These are phyloP conservation scores for Pardalotus punctatus DNA, from an alignment of 2,113 vertebrate genomes.

Conservation along the genomic window DNA sequence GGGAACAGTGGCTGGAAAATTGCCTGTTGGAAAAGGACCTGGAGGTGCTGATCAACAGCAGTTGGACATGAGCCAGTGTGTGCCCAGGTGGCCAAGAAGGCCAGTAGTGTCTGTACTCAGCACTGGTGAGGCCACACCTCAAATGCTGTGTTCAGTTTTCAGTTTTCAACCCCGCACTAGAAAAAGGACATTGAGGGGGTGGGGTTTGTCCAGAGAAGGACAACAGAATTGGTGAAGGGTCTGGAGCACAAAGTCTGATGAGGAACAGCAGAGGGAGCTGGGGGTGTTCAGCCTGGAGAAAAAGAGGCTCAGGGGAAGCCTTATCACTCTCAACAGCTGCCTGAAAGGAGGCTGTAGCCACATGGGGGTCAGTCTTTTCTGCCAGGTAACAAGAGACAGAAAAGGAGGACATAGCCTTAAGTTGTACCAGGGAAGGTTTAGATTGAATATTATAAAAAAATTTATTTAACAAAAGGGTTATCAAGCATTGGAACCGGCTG, in stretches of 20 bases:
- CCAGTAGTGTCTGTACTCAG: accelerated
- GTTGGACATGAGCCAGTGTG: neutral
- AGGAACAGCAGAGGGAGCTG: neutral
- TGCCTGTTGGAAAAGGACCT: neutral
- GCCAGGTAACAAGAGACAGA: no score
- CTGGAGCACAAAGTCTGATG: neutral
- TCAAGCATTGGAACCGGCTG: neutral
- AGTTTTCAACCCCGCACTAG: neutral
- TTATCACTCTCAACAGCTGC: neutral
- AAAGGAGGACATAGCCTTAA: no score
- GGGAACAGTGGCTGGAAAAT: neutral
- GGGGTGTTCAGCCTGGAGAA: neutral
- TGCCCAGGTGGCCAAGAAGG: neutral
- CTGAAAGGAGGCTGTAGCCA: neutral
- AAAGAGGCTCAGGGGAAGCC: neutral
- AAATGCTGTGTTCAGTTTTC: neutral
- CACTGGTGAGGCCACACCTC: neutral
- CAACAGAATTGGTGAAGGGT: accelerated
- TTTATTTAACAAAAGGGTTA: neutral
- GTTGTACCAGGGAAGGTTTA: neutral
- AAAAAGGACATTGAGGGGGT: neutral
- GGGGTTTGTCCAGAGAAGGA: accelerated
- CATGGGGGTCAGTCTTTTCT: no score
- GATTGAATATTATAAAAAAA: neutral
- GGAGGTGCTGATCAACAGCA: accelerated